These are phyloP conservation scores for Epizoanthus scotinus DNA, from an alignment of 92 coral and sea anemone species.

Conservation along the genomic window DNA sequence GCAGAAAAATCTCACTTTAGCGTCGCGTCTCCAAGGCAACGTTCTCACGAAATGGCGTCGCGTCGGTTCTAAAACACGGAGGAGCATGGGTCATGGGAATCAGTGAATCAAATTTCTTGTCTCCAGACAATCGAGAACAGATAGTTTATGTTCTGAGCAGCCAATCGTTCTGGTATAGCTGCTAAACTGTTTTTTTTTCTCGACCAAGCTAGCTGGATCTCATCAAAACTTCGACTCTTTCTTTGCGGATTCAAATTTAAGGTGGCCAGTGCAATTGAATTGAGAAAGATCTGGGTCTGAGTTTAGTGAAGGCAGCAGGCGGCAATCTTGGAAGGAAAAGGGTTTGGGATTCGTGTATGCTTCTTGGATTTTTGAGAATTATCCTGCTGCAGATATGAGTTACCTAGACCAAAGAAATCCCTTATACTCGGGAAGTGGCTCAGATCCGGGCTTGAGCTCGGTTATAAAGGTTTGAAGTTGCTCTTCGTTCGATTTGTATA, in stretches of 20 bases:
- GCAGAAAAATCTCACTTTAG: slow-evolving; percentile 38
- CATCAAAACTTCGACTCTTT: neutral
- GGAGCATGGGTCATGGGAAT: slow-evolving; percentile 54
- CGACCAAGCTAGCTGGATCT: slow-evolving; percentile 16
- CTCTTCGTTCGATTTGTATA: neutral
- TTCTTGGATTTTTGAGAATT: neutral
- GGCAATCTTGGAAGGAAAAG: slow-evolving; percentile 26
- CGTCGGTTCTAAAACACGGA: slow-evolving; percentile 77
- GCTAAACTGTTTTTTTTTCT: neutral
- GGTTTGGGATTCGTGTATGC: neutral
- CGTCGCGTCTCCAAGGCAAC: slow-evolving; percentile 88
- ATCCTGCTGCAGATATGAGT: slow-evolving; percentile 73
- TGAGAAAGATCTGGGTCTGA: slow-evolving; percentile 45
- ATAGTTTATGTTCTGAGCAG: slow-evolving; percentile 54
- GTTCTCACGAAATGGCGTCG: slow-evolving; percentile 81
- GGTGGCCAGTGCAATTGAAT: slow-evolving; percentile 13
- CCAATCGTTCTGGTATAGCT: slow-evolving; percentile 33
- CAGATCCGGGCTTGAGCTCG: slow-evolving; percentile 92
- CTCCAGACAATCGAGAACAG: neutral
- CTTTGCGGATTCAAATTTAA: neutral
- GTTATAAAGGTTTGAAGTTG: slow-evolving; percentile 83
- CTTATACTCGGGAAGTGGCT: slow-evolving; percentile 52
- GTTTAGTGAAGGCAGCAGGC: neutral
- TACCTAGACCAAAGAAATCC: slow-evolving; percentile 78
- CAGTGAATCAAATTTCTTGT: slow-evolving; percentile 14